Evolutionary conservation across 2,888 invertebrate species (phyloP), one percentile per base, ranked within the genome.

Genomic region (Malthinus flaveolus): DNA sequence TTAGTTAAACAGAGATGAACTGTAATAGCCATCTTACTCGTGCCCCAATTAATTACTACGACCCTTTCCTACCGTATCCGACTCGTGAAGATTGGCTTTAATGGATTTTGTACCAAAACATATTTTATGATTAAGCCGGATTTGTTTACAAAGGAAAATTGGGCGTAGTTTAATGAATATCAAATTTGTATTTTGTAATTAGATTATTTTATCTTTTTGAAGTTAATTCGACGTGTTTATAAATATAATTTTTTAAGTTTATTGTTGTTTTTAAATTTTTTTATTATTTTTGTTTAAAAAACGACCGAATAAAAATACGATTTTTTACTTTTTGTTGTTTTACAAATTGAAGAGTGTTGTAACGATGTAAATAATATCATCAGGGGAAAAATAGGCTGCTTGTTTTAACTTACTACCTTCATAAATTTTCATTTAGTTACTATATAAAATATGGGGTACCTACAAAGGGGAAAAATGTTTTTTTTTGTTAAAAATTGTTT

Each of bases 81-180:
- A 50, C 63, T 49, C 60, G 60, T 51, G 60, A 57, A 63, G 62
- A 63, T 60, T 63, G 60, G 57, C 60, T 61, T 60, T 63, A 61
- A 63, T 63, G 63, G 63, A 63, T 60, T 63, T 57, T 61, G 60
- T 57, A 56, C 63, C 56, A 58, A 60, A 61, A 62, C 62, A 59
- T 58, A 61, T 59, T 62, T 59, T 62, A 62, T 62, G 55, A 59
- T 62, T 62, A 59, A 55, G 50, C 59, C 46, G 53, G 58, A 59
- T 61, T 61, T 58, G 61, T 61, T 61, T 61, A 55, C 50, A 61
- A 59, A 55, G 61, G 54, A 56, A 58, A 59, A 55, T 56, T 53
- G 49, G 51, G 37, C 47, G 47, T 37, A 42, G 45, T 55, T 47
- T 59, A 59, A 59, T 55, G 55, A 55, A 56, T 60, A 60, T 49